Evolutionary conservation across 2,888 invertebrate genomes (phyloP).

Genomic region (Agriopis marginaria): DNA sequence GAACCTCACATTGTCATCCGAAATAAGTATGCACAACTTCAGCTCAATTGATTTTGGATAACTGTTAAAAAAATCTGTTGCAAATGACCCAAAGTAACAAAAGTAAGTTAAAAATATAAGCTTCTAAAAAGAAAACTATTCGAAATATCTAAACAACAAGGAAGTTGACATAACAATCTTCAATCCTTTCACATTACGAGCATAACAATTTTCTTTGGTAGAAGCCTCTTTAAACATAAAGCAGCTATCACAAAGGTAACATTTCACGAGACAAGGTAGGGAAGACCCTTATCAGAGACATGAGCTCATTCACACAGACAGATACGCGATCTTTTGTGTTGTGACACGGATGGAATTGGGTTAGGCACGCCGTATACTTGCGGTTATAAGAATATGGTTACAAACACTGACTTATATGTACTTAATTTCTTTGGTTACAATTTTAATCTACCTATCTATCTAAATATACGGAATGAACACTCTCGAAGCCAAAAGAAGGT

Average conservation of each 20-base stretch:
- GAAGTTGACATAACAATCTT: neutral
- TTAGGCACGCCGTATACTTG: slow-evolving; percentile 17
- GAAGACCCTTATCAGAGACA: slow-evolving; percentile 41
- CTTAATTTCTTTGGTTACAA: too few species aligned
- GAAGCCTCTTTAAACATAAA: slow-evolving; percentile 21
- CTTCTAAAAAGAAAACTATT: neutral
- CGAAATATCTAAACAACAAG: neutral
- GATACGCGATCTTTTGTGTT: slow-evolving; percentile 43
- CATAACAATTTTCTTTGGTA: slow-evolving; percentile 5
- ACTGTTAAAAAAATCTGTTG: too few species aligned
- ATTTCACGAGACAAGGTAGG: slow-evolving; percentile 29
- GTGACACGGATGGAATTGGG: slow-evolving; percentile 42
- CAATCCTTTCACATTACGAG: slow-evolving; percentile 3
- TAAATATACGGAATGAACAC: too few species aligned
- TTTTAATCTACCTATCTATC: too few species aligned
- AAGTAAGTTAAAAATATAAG: too few species aligned
- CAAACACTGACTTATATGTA: too few species aligned
- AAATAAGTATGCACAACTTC: too few species aligned
- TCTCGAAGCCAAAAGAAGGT: too few species aligned
- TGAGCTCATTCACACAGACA: slow-evolving; percentile 42
- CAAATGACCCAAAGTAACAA: too few species aligned
- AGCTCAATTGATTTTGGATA: too few species aligned
- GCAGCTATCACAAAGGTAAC: slow-evolving; percentile 32
- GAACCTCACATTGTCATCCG: too few species aligned
- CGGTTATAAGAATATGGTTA: neutral